Conservation (phyloP, 1,140 invertebrate genomes). For the Drosophila pandora region DNA sequence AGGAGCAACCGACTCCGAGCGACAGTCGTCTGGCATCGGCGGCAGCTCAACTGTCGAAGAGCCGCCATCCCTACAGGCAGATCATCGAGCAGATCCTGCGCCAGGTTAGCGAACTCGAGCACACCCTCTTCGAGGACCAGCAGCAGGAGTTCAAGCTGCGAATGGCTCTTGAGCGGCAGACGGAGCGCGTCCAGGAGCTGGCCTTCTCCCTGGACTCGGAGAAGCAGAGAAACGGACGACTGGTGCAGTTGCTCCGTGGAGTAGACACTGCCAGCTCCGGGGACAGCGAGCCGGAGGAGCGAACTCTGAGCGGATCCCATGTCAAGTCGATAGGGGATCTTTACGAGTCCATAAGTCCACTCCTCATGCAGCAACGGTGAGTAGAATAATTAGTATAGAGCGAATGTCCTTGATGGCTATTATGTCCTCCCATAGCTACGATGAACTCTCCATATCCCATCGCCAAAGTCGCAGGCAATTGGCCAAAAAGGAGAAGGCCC, state of each 20-base stretch:
- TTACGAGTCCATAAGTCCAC: conserved; percentile 67
- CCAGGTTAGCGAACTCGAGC: conserved; percentile 64
- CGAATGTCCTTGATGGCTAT: background rate
- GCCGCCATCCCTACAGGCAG: conserved; percentile 35
- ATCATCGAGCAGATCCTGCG: conserved; percentile 56
- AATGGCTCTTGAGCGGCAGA: conserved; percentile 59
- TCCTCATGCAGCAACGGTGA: conserved; percentile 80
- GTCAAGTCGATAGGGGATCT: conserved; percentile 19
- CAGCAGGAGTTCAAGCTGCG: conserved; percentile 70
- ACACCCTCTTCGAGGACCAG: conserved; percentile 71
- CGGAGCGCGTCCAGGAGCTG: conserved; percentile 60
- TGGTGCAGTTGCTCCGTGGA: conserved; percentile 63
- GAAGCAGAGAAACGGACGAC: conserved; percentile 55
- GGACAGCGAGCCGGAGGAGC: conserved; percentile 44
- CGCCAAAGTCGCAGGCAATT: conserved; percentile 61
- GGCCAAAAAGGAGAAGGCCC: conserved; percentile 62
- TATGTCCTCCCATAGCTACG: conserved; percentile 48
- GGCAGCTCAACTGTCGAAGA: conserved; percentile 10
- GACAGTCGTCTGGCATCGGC: conserved; percentile 7
- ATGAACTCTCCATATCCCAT: conserved; percentile 63
- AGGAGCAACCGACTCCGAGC: background rate
- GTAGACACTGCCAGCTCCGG: conserved; percentile 31
- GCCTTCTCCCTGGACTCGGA: conserved; percentile 62
- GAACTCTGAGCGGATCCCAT: background rate
- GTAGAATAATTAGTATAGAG: background rate